Evolutionary conservation across 2,113 vertebrate species (phyloP), one percentile per base, ranked within the genome.

Genomic region (Ochotona princeps): DNA sequence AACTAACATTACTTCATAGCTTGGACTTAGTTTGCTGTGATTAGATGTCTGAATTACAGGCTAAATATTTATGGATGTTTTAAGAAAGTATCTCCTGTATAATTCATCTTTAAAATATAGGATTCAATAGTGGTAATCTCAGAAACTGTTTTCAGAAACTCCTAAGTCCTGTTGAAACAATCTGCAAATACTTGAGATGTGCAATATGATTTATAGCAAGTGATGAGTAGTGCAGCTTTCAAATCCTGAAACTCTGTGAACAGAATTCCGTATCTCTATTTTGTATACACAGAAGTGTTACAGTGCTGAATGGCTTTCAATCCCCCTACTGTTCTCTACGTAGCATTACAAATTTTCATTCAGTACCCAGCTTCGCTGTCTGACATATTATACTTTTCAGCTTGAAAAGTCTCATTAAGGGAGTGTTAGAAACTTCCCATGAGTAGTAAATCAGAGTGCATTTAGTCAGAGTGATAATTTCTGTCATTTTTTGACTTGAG

Each of bases 271-370:
- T 97, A 94, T 96, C 95, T 97, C 90, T 92, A 57, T 95, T 96
- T 75, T 51, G 83, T 94, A 32, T 93, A 83, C 49, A 57, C 66
- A 70, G 82, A 96, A 94, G 32, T 57, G 84, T 67, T 97, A 70
- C 66, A 94, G 11, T 97, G 96, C 97, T 87, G 73, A 96, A 97
- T 96, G 96, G 78, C 88, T 97, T 98, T 90, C 92, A 97, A 60
- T 97, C 97, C 79, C n/a, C 65, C 73, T 69, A 11, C 82, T 96
- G 89, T 54, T 28, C 47, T 75, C 81, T 96, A 89, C 57, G 92
- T 96, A 94, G 75, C 80, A 93, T 96, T 96, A 95, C 95, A 91
- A 92, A 93, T 94, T 97, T 97, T 97, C 94, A 91, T 96, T 92
- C 38, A 54, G 70, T 95, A 63, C 28, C 35, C 78, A 87, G 66